Evolutionary conservation across 1,140 invertebrate species (phyloP).

Genomic region (Gerris buenoi): DNA sequence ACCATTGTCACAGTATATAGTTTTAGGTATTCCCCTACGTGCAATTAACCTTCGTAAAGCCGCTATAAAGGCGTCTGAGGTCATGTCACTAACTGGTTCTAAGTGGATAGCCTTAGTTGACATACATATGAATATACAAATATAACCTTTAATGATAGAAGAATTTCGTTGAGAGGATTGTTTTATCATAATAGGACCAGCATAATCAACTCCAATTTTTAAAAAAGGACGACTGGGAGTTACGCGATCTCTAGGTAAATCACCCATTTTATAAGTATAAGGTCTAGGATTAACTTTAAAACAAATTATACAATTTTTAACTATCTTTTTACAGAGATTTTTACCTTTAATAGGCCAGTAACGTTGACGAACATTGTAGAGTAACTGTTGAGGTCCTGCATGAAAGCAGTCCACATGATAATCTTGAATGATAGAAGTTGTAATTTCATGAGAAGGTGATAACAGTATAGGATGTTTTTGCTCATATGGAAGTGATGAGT

Average conservation of each 20-base stretch:
- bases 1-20: background rate
- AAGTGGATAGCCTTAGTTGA: background rate
- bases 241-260: background rate
- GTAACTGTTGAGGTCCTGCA: background rate
- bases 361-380: background rate
- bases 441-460: background rate
- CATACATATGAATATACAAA: background rate
- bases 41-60: background rate
- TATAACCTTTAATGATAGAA: background rate
- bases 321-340: background rate
- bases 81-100: background rate
- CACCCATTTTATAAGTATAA: background rate
- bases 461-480: background rate
- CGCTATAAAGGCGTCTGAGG: background rate
- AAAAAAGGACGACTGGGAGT: background rate
- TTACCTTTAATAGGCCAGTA: background rate
- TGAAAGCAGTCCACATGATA: background rate
- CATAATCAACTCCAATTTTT: background rate
- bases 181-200: background rate
- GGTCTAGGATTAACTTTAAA: background rate
- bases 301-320: background rate
- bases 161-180: background rate
- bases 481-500: background rate
- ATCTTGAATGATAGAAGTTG: background rate
- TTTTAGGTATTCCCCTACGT: background rate